These are phyloP conservation scores for Colius striatus DNA, from an alignment of 2,113 vertebrate species.

Conservation along the genomic window DNA sequence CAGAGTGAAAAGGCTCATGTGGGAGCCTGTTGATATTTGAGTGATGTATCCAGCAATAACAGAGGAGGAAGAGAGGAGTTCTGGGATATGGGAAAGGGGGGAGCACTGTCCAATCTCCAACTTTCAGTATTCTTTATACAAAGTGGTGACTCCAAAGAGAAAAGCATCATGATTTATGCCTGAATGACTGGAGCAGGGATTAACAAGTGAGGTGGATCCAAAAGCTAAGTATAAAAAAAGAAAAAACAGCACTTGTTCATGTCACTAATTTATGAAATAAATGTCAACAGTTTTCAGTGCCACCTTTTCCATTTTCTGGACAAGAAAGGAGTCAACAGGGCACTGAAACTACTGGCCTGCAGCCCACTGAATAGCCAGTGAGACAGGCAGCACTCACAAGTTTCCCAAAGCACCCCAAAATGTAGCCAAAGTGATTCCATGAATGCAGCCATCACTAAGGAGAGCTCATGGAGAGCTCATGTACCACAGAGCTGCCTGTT, in stretches of 20 bases:
- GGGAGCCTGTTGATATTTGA: neutral
- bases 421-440: neutral
- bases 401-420: neutral
- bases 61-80: neutral
- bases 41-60: neutral
- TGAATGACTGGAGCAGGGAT: neutral
- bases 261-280: fast-evolving
- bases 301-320: neutral
- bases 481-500: neutral
- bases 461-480: neutral
- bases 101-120: neutral
- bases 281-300: neutral
- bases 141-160: neutral
- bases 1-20: neutral
- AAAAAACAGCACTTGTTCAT: fast-evolving
- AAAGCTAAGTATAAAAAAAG: neutral
- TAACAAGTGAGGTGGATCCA: neutral
- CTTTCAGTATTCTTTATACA: neutral
- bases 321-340: neutral
- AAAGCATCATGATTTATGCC: neutral
- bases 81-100: neutral
- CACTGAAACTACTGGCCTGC: neutral
- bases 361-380: fast-evolving
- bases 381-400: neutral
- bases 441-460: neutral